These are phyloP conservation scores for Phortica okadai DNA, from an alignment of 2,888 invertebrate genomes.

Conservation along the genomic window DNA sequence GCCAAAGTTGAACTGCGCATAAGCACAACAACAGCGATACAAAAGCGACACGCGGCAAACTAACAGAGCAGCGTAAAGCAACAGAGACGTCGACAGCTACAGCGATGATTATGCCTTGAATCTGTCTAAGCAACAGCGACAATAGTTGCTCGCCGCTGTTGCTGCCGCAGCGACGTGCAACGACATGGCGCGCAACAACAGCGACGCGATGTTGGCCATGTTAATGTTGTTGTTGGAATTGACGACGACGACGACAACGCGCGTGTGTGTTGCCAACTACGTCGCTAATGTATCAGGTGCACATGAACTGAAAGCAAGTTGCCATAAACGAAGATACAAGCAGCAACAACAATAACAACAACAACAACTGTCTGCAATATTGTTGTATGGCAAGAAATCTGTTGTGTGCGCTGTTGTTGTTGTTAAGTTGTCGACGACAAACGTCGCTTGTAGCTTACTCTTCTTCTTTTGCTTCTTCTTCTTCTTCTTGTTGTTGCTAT, in stretches of 20 bases:
- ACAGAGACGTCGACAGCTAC: constrained; percentile 22
- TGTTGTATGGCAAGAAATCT: constrained; percentile 40
- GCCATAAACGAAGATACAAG: constrained; percentile 8
- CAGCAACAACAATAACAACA: constrained; percentile 28
- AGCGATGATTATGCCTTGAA: neutral
- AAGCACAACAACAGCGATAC: constrained; percentile 68
- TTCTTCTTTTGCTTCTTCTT: constrained; percentile 36
- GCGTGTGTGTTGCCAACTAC: constrained; percentile 65
- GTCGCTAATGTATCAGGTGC: constrained; percentile 65
- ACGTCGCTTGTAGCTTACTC: no score
- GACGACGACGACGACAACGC: constrained; percentile 32
- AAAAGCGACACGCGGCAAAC: neutral
- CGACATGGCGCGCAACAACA: constrained; percentile 28
- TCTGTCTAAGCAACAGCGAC: constrained; percentile 29
- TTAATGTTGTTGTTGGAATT: neutral
- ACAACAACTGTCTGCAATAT: constrained; percentile 20
- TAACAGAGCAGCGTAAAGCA: constrained; percentile 23
- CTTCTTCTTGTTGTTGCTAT: constrained; percentile 44
- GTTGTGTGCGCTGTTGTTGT: constrained; percentile 30
- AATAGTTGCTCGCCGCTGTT: constrained; percentile 36
- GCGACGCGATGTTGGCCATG: neutral
- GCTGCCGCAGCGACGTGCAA: constrained; percentile 31
- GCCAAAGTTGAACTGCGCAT: constrained; percentile 52
- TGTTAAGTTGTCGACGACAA: neutral
- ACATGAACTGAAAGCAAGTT: constrained; percentile 46